Conservation (phyloP, 2,797 vertebrate species). For the Eptatretus atami region DNA sequence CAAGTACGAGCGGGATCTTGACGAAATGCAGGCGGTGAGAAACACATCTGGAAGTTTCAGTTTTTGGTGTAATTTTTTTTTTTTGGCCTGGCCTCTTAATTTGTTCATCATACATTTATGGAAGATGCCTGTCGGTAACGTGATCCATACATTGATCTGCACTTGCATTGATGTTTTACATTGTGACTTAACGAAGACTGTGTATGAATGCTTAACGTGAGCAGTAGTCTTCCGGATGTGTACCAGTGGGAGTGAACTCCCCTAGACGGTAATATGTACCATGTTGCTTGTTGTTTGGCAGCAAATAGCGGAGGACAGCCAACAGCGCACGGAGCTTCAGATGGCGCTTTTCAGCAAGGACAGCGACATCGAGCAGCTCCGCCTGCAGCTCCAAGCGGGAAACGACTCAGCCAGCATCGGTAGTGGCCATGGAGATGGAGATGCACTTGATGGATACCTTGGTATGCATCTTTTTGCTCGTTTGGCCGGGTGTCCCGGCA, state of each 20-base stretch:
- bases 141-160: no score
- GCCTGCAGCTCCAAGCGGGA: constrained; percentile 44
- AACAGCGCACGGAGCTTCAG: constrained; percentile 58
- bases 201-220: no score
- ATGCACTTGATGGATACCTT: constrained; percentile 32
- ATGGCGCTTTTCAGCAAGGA: constrained; percentile 97
- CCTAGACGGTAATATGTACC: no score
- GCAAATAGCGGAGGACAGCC: constrained; percentile 71
- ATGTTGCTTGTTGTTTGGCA: constrained; percentile 12
- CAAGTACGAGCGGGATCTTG: constrained; percentile 70
- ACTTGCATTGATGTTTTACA: no score
- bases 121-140: no score
- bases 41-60: constrained; percentile 4
- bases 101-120: not conserved
- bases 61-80: not conserved
- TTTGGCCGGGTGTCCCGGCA: no score
- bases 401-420: constrained; percentile 72
- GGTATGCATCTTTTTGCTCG: constrained; percentile 6
- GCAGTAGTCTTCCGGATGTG: no score
- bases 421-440: constrained; percentile 57
- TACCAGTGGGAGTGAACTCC: no score
- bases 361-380: constrained; percentile 77
- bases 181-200: no score
- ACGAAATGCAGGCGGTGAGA: constrained; percentile 75
- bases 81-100: not conserved